Base-by-base conservation (phyloP, 2,888 invertebrate genomes). In the Halictus quadricinctus region DNA sequence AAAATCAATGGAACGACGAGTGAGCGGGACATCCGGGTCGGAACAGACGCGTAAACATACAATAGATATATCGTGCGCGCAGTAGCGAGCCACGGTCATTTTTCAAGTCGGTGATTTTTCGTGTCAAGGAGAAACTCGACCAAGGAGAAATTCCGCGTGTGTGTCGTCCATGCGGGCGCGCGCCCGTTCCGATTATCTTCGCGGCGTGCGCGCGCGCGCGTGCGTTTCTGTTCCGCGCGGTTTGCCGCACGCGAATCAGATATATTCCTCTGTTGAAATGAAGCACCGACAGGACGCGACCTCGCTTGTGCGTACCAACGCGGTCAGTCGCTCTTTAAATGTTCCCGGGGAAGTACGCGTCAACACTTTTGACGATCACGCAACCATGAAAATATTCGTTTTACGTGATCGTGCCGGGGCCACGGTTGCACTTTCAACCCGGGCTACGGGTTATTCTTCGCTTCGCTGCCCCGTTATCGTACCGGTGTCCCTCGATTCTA, bases 11-110 rank as follows among this genome's bases (percentile, higher is more conserved):
- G 36, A 36, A 36, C 1, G 0, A 36, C 36, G 36, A 1, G 36
- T 36, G 5, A 18, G 2, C 18, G 29, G 4, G 3, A 2, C 18
- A 36, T 25, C 13, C 36, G 66, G 18, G 18, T 15, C 29, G 7
- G 18, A 3, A 3, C 64, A 64, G 29, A 3, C n/a, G n/a, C 43
- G 83, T 84, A 86, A 80, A 81, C 74, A 58, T 48, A 70, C 43
- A 60, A 64, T 64, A 78, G 80, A 88, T 70, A 88, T 70, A 70
- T 89, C 89, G 81, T 75, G 80, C 89, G 81, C 76, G 80, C 25
- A 48, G 72, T 70, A 41, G 13, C 76, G 29, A 54, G 74, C 75
- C 50, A 60, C 41, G 70, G 58, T 72, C 41, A 69, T 46, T 87
- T 36, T 87, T 87, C 54, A 73, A 58, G 25, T 41, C 46, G 69